These are phyloP conservation scores for Calidris pygmaea DNA, from an alignment of 2,113 vertebrate genomes.

Conservation along the genomic window DNA sequence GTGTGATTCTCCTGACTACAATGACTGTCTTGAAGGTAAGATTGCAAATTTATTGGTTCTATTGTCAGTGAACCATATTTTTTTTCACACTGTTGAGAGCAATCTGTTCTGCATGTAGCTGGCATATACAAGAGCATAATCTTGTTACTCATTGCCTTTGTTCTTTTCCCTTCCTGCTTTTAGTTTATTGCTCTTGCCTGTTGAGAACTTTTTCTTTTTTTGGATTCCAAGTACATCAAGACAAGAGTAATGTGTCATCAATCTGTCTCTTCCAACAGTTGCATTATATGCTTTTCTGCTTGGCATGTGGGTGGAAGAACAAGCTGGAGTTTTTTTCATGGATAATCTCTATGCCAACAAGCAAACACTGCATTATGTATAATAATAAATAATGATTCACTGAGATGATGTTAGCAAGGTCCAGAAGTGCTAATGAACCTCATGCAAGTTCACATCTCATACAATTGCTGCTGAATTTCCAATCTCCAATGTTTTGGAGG, in stretches of 20 bases:
- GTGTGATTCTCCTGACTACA: neutral
- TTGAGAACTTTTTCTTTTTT: neutral
- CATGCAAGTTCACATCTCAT: neutral
- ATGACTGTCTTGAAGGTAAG: neutral
- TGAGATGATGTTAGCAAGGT: neutral
- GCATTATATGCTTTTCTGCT: neutral
- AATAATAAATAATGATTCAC: slow-evolving; percentile 11
- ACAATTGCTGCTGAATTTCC: neutral
- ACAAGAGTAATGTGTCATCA: slow-evolving; percentile 2
- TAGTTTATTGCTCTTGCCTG: neutral
- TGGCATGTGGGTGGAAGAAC: slow-evolving; percentile 1
- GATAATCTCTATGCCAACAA: slow-evolving; percentile 34
- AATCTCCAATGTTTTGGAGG: neutral
- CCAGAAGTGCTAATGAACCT: neutral
- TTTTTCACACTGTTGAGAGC: neutral
- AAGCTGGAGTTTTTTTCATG: neutral
- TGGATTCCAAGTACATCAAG: neutral
- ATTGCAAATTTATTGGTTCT: neutral
- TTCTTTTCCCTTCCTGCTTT: neutral
- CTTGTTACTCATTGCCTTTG: neutral
- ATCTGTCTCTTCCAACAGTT: slow-evolving; percentile 16
- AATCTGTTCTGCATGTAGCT: neutral
- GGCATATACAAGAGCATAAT: neutral
- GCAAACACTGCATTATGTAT: neutral
- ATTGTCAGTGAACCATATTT: neutral